These are phyloP conservation scores for Liodrosophila aerea DNA, from an alignment of 2,888 invertebrate genomes.

Conservation along the genomic window DNA sequence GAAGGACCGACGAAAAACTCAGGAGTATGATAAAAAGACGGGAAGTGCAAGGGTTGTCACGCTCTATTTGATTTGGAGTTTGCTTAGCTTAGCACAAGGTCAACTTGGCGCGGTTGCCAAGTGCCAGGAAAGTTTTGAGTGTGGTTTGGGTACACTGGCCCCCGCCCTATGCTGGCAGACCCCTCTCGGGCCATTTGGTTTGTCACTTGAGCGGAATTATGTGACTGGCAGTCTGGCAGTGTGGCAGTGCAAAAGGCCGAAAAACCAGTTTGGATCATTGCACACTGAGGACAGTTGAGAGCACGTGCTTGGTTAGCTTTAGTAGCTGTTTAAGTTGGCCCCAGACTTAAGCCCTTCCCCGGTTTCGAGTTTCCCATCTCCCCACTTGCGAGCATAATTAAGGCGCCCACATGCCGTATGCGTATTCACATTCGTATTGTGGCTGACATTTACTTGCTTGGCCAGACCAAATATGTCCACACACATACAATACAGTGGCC, in stretches of 20 bases:
- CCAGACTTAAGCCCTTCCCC: conserved; percentile 38
- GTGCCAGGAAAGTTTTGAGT: conserved; percentile 69
- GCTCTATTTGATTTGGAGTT: conserved; percentile 57
- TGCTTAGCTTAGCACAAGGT: conserved; percentile 57
- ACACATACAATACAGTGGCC: not conserved
- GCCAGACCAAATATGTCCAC: conserved; percentile 7
- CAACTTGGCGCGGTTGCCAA: conserved; percentile 64
- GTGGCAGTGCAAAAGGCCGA: conserved; percentile 24
- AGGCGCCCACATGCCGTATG: conserved; percentile 68
- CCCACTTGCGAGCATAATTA: conserved; percentile 61
- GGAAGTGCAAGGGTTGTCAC: conserved; percentile 16
- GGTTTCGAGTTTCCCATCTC: not conserved
- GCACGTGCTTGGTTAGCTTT: conserved; percentile 64
- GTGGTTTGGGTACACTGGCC: conserved; percentile 15
- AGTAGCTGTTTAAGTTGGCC: conserved; percentile 67
- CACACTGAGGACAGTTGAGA: conserved; percentile 43
- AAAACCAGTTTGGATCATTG: conserved; percentile 66
- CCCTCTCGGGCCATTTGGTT: conserved; percentile 25
- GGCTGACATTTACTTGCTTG: conserved; percentile 30
- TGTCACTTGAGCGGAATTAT: conserved; percentile 71
- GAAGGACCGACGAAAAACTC: no score
- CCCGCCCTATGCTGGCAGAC: not conserved
- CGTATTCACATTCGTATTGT: conserved; percentile 60
- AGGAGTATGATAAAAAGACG: not conserved
- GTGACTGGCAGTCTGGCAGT: conserved; percentile 53